Base-by-base conservation (phyloP, 2,797 vertebrate species). In the Fundulus diaphanus region DNA sequence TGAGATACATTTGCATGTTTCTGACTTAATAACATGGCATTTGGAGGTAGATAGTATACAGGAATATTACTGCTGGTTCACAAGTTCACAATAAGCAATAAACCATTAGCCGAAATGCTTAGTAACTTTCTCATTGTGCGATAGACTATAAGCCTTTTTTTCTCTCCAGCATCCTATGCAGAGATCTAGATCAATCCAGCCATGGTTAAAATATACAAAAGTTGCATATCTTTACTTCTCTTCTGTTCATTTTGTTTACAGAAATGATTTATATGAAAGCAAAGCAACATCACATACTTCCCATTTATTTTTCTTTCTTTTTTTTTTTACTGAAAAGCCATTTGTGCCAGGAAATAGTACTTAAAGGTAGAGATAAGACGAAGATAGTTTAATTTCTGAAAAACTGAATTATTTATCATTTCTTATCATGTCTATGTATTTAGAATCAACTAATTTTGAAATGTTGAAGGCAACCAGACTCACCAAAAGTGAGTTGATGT, bases 21-120 rank as follows among this genome's bases (percentile, higher is more conserved):
- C n/a, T 73, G 78, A 72, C 71, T 37, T 65, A 72, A 77, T 61
- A 49, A 61, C 35, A 22, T 70, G 51, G 12, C 61, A 73, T 81
- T 75, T 72, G 31, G 29, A 79, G n/a, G 56, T 61, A 40, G 73
- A 68, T 68, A 65, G 11, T 61, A 67, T 81, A n/a, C 57, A 27
- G 40, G 35, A 37, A 73, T 54, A 33, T 57, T 70, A 68, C 37
- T 51, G 56, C 52, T 59, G 48, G 48, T 69, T 77, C 35, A 67
- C 2, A 76, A 3, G 52, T 79, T 71, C 57, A 80, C 74, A 44
- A 70, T 27, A 24, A 22, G 22, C 70, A 76, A 68, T 82, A 52
- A 54, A 52, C 69, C 67, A 12, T 46, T 18, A 83, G 79, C 75
- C 56, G 76, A 77, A 65, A 49, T 31, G 0, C 40, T 35, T 37